Conservation (phyloP, 2,888 invertebrate genomes). For the Diaprepes abbreviatus region DNA sequence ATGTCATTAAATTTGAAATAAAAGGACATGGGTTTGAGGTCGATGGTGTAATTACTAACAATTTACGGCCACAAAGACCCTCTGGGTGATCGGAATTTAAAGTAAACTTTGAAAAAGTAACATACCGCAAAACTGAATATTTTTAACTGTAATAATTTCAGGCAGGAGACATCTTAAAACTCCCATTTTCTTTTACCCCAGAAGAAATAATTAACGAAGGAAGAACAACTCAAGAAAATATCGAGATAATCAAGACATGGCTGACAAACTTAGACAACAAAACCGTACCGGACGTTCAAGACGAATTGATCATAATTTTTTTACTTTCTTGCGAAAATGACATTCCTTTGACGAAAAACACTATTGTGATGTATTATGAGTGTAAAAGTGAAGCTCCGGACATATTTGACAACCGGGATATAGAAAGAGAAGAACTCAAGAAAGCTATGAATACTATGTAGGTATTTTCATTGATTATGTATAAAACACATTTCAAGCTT, state of each 20-base stretch:
- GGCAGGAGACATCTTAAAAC: slow-evolving; percentile 11
- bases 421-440: slow-evolving; percentile 63
- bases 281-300: slow-evolving; percentile 63
- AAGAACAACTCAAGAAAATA: slow-evolving; percentile 55
- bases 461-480: too few species aligned
- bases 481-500: too few species aligned
- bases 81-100: too few species aligned
- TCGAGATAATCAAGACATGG: slow-evolving; percentile 56
- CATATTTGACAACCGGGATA: slow-evolving; percentile 73
- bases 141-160: too few species aligned
- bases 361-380: slow-evolving; percentile 75
- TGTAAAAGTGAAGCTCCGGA: slow-evolving; percentile 74
- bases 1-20: too few species aligned
- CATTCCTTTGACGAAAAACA: too few species aligned
- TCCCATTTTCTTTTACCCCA: slow-evolving; percentile 55
- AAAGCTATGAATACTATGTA: slow-evolving; percentile 70
- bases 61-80: too few species aligned
- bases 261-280: slow-evolving; percentile 59
- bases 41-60: too few species aligned
- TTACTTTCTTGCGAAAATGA: slow-evolving; percentile 76
- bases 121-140: too few species aligned
- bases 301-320: slow-evolving; percentile 76
- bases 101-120: too few species aligned
- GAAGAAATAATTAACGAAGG: slow-evolving; percentile 57
- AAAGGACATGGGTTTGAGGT: too few species aligned